A percentile compares a stretch with the other conserved stretches of the same genome.
Conservation (phyloP, 2,113 vertebrate genomes). For the Pungitius pungitius region DNA sequence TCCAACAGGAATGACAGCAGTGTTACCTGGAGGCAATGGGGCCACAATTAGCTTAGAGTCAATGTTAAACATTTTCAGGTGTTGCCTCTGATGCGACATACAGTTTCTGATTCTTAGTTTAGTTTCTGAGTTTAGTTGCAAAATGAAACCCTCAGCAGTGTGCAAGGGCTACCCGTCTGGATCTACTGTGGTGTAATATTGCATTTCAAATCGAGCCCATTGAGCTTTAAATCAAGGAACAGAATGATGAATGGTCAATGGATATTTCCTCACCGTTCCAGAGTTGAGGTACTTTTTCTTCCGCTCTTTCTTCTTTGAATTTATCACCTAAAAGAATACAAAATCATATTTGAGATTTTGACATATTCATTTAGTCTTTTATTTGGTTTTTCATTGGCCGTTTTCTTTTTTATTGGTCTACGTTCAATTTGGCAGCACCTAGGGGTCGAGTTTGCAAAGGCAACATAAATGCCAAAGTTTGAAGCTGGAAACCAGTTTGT, state of each 20-base stretch:
- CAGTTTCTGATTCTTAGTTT: not conserved
- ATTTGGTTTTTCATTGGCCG: not conserved
- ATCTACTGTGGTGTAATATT: not conserved
- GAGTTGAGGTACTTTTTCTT: slow-evolving; percentile 99
- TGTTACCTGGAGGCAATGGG: slow-evolving; percentile 86
- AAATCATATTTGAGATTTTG: not conserved
- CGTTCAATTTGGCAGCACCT: too few relatives aligned
- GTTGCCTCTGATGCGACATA: not conserved
- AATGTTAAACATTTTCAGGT: not conserved
- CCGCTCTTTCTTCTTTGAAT: slow-evolving; percentile 96
- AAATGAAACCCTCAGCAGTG: not conserved
- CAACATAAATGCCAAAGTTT: too few relatives aligned
- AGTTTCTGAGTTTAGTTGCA: not conserved
- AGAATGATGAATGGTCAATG: not conserved
- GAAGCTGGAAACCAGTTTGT: too few relatives aligned
- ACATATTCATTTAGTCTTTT: not conserved
- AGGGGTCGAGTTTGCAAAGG: too few relatives aligned
- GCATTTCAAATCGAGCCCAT: not conserved
- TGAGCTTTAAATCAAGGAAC: not conserved
- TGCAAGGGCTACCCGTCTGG: not conserved
- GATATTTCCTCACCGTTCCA: slow-evolving; percentile 87
- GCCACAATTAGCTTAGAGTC: slow-evolving; percentile 4
- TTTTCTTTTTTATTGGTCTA: too few relatives aligned
- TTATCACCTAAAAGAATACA: slow-evolving; percentile 87
- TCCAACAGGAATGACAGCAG: slow-evolving; percentile 97